Conservation (phyloP, 2,888 invertebrate genomes). For the Nysson spinosus region DNA sequence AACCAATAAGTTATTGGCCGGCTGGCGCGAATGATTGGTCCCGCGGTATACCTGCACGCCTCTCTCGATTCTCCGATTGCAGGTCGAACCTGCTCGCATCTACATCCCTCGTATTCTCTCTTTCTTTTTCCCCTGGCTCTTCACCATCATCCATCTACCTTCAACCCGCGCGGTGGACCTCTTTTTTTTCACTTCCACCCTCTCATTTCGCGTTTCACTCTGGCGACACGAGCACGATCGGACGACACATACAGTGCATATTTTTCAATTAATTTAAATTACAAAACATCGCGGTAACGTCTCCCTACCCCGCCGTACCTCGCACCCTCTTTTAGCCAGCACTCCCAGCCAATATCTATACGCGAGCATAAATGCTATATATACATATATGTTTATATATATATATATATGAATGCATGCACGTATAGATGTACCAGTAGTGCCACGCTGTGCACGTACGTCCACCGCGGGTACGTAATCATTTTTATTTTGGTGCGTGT, state of each 20-base stretch:
- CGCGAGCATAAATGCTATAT: slow-evolving; percentile 46
- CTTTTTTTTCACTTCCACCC: slow-evolving; percentile 23
- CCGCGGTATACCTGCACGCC: slow-evolving; percentile 49
- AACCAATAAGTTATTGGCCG: slow-evolving; percentile 75
- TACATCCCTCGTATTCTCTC: slow-evolving; percentile 15
- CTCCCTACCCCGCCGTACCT: slow-evolving; percentile 31
- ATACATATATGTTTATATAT: slow-evolving; percentile 3
- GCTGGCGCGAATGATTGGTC: slow-evolving; percentile 73
- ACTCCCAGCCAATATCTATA: slow-evolving; percentile 40
- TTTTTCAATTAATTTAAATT: slow-evolving; percentile 77
- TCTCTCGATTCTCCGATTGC: slow-evolving; percentile 31
- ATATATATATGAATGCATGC: no score
- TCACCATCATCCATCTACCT: no score
- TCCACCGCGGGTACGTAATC: slow-evolving; percentile 58
- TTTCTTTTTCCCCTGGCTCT: slow-evolving; percentile 19
- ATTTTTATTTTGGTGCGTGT: slow-evolving; percentile 66
- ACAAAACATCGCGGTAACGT: slow-evolving; percentile 74
- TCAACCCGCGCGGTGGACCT: no score
- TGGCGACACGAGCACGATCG: slow-evolving; percentile 63
- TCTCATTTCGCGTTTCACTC: slow-evolving; percentile 50
- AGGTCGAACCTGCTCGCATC: slow-evolving; percentile 23
- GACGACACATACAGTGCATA: slow-evolving; percentile 74
- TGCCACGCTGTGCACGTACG: slow-evolving; percentile 52
- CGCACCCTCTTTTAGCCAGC: slow-evolving; percentile 4
- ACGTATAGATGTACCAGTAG: slow-evolving; percentile 10